phyloP scores from a whole-genome alignment of 2,797 vertebrate genomes.

The Moxostoma hubbsi region DNA sequence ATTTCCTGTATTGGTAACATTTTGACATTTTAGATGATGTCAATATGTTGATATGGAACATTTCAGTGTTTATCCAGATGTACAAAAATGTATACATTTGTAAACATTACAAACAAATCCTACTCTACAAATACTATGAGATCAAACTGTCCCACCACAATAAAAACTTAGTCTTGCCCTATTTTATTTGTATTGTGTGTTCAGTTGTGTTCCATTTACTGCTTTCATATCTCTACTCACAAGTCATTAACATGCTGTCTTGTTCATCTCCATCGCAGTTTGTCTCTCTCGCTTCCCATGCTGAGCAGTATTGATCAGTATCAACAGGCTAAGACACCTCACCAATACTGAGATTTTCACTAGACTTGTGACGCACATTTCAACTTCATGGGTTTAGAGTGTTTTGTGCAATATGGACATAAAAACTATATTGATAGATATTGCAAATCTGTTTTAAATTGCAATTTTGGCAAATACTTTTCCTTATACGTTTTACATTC shows the following conservation, averaged over 20 bases:
- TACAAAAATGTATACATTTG: no score
- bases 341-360: conserved; percentile 8
- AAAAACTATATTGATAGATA: no score
- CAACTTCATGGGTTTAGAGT: not conserved
- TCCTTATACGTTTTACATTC: no score
- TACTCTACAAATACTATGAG: no score
- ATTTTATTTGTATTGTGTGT: conserved; percentile 7
- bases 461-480: no score
- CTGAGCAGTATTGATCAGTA: conserved; percentile 11
- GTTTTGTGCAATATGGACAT: not conserved
- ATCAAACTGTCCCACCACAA: no score
- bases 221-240: not conserved
- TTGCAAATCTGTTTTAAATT: no score
- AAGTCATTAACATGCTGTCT: conserved; percentile 2
- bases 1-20: no score
- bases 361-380: not conserved
- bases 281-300: not conserved
- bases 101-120: no score
- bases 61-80: no score
- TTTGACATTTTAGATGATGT: no score
- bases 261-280: not conserved
- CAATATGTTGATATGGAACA: no score
- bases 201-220: not conserved
- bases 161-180: not conserved
- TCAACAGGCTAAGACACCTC: not conserved